Evolutionary conservation across 2,888 invertebrate genomes (phyloP), one percentile per base, ranked within the genome.

Genomic region (Dolichopus griseipennis): DNA sequence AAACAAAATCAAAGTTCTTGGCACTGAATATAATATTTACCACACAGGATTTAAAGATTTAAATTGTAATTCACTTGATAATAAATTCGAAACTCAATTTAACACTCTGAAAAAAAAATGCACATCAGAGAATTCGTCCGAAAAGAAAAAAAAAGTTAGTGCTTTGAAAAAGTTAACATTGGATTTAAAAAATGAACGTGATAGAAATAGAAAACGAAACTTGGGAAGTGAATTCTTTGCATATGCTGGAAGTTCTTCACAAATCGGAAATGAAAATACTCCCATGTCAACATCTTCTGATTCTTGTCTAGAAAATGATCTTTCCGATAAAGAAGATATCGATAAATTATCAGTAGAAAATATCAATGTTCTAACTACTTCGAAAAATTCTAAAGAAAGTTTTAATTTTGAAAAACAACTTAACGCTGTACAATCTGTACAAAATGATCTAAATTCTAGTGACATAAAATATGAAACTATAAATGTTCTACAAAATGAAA

Each of bases 1-100:
- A 66, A 89, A 89, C 73, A 87, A 85, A 76, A 75, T 85, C 22
- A 87, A 84, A 77, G 83, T 89, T 1, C 76, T 89, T 68, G 83
- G 85, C 5, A 84, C 86, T 0, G 88, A 89, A 75, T 88, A 85
- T 71, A 85, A 84, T 67, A 76, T 84, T 3, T 65, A 68, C 67
- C 80, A 80, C 1, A 76, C 76, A 37, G 43, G 70, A 63, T 70
- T 69, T 2, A 70, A 71, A 66, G 79, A 79, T 69, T 74, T 78
- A n/a, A 78, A 78, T 70, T 72, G 76, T 1, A 77, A 78, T 67
- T 69, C 71, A 5, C 64, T 75, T 21, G 69, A 63, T 5, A 63
- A n/a, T 7, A 37, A 1, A 18, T 1, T 34, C 9, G 10, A 63
- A 0, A 43, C 68, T 12, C 67, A 69, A 63, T 65, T 79, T 8